Percentiles rank a stretch among this genome's conserved stretches.
These are phyloP conservation scores for Patiria miniata DNA, from an alignment of 35 echinoderm and acorn worm genomes.

Conservation along the genomic window DNA sequence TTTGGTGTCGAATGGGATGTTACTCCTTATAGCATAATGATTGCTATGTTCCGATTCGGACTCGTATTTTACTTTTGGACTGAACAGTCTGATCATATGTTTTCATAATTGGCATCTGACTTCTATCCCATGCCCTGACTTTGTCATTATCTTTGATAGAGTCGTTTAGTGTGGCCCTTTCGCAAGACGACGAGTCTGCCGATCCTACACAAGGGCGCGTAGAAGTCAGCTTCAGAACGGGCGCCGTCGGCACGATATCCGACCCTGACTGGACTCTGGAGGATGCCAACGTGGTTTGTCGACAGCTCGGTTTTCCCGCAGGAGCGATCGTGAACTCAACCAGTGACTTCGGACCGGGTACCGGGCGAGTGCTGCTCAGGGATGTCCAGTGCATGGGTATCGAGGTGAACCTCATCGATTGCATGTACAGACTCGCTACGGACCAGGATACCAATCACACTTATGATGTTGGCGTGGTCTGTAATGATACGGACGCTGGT, in stretches of 20 bases:
- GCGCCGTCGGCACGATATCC: not conserved
- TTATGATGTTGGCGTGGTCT: not conserved
- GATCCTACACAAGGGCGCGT: not conserved
- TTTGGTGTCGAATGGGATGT: too few relatives aligned
- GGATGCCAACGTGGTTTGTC: not conserved
- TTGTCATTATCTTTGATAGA: too few relatives aligned
- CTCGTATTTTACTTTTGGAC: too few relatives aligned
- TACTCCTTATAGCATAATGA: too few relatives aligned
- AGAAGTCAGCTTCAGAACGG: not conserved
- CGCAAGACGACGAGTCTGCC: not conserved
- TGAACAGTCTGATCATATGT: too few relatives aligned
- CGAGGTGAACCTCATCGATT: not conserved
- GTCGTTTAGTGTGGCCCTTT: too few relatives aligned
- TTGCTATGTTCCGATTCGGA: too few relatives aligned
- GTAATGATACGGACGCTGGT: not conserved
- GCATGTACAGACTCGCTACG: not conserved
- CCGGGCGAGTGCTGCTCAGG: not conserved
- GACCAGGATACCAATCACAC: not conserved
- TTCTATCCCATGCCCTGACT: too few relatives aligned
- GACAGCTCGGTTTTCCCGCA: not conserved
- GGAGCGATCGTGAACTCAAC: not conserved
- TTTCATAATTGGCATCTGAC: too few relatives aligned
- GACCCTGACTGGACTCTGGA: not conserved
- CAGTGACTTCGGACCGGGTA: not conserved
- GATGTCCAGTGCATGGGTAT: not conserved